Base-by-base conservation (phyloP, 2,113 vertebrate species). In the Trichechus manatus region DNA sequence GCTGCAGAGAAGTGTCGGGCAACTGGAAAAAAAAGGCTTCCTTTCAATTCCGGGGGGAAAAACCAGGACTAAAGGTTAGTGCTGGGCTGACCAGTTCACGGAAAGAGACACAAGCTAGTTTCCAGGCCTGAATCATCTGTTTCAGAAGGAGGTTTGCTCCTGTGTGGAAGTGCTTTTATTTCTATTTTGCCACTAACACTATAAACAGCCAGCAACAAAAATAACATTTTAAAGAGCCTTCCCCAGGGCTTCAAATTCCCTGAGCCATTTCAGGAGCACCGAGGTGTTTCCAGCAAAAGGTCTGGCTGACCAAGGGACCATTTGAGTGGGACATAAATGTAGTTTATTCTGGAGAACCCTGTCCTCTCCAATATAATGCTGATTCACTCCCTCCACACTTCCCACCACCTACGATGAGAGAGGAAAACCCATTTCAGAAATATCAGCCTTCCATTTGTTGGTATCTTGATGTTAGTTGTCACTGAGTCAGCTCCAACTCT, bases 151-250 rank as follows among this genome's bases (percentile, higher is more conserved):
- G 79, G 87, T 50, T 22, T 77, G 39, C 47, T 87, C 19, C n/a
- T 14, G 5, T 1, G 20, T 0, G 2, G 17, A 63, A 20, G 29
- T 0, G 5, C 31, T 47, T 1, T 22, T 8, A 17, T 36, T 72
- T 56, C 47, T 25, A 0, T 36, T 59, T 82, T 74, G 64, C 42
- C 36, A 42, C 29, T 3, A 36, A 59, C 0, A 1, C 3, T 44
- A 10, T 53, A 74, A 25, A 50, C 3, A 70, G 20, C n/a, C 59
- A 78, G 56, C 27, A 3, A 39, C 1, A 80, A 59, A 80, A 8
- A 11, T 0, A 63, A 33, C 20, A 20, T 68, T 33, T 75, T 33
- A 33, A n/a, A 92, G 5, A 19, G 13, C 22, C 70, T 59, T 70
- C 10, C 23, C 31, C 23, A 11, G 42, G 44, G 9, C n/a, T 6